Percentiles rank a stretch among this genome's conserved stretches.
Conservation (phyloP, 2,113 vertebrate species). For the Etia nguti region DNA sequence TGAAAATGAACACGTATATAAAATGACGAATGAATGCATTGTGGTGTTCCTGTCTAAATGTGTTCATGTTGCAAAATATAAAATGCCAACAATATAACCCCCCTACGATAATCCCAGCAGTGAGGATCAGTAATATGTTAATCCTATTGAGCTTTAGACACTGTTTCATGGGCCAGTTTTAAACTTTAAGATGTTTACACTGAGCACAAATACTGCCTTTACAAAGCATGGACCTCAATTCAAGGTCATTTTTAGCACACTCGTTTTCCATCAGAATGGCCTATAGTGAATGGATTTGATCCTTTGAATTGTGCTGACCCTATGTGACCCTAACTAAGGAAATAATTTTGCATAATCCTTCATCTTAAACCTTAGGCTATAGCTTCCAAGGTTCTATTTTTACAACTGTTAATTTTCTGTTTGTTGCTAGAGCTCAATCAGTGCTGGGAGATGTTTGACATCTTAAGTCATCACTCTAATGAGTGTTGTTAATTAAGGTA, state of each 20-base stretch:
- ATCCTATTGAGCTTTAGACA: neutral
- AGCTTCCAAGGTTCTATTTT: neutral
- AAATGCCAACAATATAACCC: neutral
- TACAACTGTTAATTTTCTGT: neutral
- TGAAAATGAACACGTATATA: neutral
- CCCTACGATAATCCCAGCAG: neutral
- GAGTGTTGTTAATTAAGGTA: neutral
- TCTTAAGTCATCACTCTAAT: conserved; percentile 1
- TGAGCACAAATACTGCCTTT: neutral
- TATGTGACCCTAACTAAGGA: neutral
- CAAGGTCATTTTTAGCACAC: neutral
- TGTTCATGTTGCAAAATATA: neutral
- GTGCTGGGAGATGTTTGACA: neutral
- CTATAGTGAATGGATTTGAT: neutral
- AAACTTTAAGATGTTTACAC: neutral
- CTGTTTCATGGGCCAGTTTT: neutral
- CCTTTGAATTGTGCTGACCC: neutral
- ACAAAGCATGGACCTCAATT: conserved; percentile 1
- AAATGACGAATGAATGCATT: neutral
- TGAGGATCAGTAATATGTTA: neutral
- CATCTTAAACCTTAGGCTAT: neutral
- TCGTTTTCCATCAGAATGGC: neutral
- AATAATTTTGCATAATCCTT: neutral
- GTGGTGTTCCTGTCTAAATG: neutral
- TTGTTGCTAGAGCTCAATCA: neutral